These are phyloP conservation scores for Taenaris catops DNA, from an alignment of 2,888 invertebrate genomes.

Conservation along the genomic window DNA sequence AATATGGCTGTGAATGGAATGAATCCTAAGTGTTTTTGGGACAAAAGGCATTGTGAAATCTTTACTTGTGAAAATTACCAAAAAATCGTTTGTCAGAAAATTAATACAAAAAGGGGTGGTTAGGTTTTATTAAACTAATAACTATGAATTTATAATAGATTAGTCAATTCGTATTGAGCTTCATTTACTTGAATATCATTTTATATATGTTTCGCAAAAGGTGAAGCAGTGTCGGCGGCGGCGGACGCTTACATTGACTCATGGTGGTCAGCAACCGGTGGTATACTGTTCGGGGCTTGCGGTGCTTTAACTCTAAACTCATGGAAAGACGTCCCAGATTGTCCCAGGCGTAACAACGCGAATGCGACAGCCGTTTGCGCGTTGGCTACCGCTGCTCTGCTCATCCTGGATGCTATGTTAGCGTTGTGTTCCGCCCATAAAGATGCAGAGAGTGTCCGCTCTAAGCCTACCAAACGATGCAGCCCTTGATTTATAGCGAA, in stretches of 20 bases:
- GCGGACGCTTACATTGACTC: constrained; percentile 66
- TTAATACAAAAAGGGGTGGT: no score
- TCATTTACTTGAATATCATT: no score
- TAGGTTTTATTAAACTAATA: no score
- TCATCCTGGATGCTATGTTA: constrained; percentile 48
- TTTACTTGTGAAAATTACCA: no score
- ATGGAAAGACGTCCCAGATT: constrained; percentile 50
- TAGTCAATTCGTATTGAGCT: no score
- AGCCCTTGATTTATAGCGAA: constrained; percentile 14
- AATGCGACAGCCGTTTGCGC: constrained; percentile 51
- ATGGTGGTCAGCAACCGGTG: constrained; percentile 65
- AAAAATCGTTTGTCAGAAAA: no score
- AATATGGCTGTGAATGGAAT: no score
- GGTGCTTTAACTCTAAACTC: constrained; percentile 47
- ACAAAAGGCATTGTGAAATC: no score
- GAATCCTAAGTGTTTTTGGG: no score
- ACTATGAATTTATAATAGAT: no score
- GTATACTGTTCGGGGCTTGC: constrained; percentile 47
- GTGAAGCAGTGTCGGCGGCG: constrained; percentile 59
- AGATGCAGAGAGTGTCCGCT: constrained; percentile 41
- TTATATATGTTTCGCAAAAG: no score
- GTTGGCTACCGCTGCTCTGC: constrained; percentile 44
- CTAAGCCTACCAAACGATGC: constrained; percentile 37
- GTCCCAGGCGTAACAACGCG: constrained; percentile 40
- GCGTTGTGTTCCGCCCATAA: constrained; percentile 53